Conservation (phyloP, 2,888 invertebrate genomes). For the Omphaloscelis lunosa region DNA sequence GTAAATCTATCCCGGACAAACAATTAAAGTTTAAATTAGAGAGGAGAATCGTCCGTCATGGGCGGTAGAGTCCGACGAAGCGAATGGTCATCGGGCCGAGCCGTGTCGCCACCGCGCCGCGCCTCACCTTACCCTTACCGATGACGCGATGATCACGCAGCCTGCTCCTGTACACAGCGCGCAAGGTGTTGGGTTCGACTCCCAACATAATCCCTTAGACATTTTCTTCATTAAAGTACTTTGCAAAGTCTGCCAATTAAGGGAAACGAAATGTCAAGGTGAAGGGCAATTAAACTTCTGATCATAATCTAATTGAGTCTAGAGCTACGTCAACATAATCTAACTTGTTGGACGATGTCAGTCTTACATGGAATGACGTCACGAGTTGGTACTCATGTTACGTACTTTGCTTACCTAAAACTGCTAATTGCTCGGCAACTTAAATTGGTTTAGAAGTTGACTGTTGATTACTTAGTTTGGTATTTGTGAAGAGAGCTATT, state of each 20-base stretch:
- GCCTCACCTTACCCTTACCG: too few relatives aligned
- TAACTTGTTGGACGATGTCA: constrained; percentile 34
- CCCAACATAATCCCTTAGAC: constrained; percentile 22
- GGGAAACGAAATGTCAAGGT: constrained; percentile 29
- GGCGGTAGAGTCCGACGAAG: too few relatives aligned
- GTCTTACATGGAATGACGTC: constrained; percentile 29
- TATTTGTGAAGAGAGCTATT: neutral
- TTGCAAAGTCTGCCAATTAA: constrained; percentile 32
- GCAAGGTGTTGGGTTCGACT: too few relatives aligned
- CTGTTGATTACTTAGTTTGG: constrained; percentile 15
- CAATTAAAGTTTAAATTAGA: too few relatives aligned
- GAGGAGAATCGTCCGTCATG: too few relatives aligned
- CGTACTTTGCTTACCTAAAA: neutral
- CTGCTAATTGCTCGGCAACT: constrained; percentile 33
- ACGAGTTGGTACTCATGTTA: neutral
- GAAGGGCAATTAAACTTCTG: constrained; percentile 46
- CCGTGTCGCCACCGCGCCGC: too few relatives aligned
- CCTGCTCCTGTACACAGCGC: too few relatives aligned
- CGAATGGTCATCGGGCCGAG: too few relatives aligned
- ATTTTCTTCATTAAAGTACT: constrained; percentile 19
- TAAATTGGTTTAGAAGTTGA: constrained; percentile 24
- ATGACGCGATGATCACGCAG: too few relatives aligned
- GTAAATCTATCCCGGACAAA: too few relatives aligned
- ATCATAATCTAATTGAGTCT: constrained; percentile 57
- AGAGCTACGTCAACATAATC: constrained; percentile 35